Percentiles rank a stretch among this genome's conserved stretches.
phyloP scores from a whole-genome alignment of 1,140 invertebrate genomes.

The Araneus ventricosus region DNA sequence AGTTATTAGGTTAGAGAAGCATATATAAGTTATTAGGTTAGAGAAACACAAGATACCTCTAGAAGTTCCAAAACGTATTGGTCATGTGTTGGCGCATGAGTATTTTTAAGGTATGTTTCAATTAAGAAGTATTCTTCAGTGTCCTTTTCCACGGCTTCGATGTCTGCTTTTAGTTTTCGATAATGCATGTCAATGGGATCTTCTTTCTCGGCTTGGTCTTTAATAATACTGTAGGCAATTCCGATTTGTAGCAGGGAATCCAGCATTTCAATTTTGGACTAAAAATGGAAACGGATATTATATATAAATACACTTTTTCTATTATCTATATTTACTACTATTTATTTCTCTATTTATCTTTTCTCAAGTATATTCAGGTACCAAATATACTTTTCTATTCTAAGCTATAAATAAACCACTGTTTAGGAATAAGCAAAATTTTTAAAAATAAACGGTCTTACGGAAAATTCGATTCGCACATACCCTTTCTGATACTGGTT shows the following conservation, averaged over 20 bases:
- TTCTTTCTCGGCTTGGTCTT: constrained; percentile 80
- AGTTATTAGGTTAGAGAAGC: too few species aligned
- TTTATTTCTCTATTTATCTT: too few species aligned
- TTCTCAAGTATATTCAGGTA: too few species aligned
- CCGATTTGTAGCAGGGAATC: constrained; percentile 96
- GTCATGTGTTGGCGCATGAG: constrained; percentile 91
- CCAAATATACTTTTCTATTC: too few species aligned
- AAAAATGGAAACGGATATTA: constrained; percentile 46
- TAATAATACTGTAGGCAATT: constrained; percentile 93
- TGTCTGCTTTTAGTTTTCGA: constrained; percentile 90
- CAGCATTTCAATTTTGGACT: constrained; percentile 93
- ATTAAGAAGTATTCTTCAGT: constrained; percentile 89
- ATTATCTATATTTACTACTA: too few species aligned
- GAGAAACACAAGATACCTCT: constrained; percentile 81
- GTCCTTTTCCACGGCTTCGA: constrained; percentile 86
- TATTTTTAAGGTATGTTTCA: constrained; percentile 89
- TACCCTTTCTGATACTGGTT: too few species aligned
- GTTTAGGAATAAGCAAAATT: too few species aligned
- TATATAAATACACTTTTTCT: too few species aligned
- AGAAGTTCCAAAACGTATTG: constrained; percentile 88
- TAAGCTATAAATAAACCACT: too few species aligned
- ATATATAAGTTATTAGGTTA: too few species aligned
- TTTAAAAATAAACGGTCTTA: too few species aligned
- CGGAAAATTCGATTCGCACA: too few species aligned
- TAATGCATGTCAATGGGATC: constrained; percentile 94